A percentile compares a stretch with the other conserved stretches of the same genome.
phyloP scores from a whole-genome alignment of 2,113 vertebrate genomes.

The Nycticebus coucang region DNA sequence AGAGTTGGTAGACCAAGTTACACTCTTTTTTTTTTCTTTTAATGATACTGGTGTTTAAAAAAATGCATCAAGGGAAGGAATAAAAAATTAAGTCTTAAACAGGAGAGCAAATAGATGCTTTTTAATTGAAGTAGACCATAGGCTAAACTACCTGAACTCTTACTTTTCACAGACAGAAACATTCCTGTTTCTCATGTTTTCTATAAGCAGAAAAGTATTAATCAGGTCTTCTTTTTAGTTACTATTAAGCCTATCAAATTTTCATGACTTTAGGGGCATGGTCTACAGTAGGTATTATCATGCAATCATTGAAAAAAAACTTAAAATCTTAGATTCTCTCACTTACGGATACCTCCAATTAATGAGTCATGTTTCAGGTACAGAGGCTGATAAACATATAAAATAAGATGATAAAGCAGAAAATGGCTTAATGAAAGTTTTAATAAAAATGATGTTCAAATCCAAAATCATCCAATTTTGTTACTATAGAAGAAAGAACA shows the following conservation, averaged over 20 bases:
- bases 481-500: background rate
- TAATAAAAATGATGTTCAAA: background rate
- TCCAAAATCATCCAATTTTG: slow-evolving; percentile 3
- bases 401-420: background rate
- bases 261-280: background rate
- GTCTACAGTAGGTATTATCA: background rate
- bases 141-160: background rate
- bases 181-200: background rate
- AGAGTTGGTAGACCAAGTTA: background rate
- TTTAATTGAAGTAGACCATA: slow-evolving; percentile 38
- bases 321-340: slow-evolving; percentile 36
- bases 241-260: background rate
- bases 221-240: background rate
- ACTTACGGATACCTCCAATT: background rate
- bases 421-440: background rate
- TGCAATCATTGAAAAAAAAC: background rate
- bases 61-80: background rate
- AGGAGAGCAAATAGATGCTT: slow-evolving; percentile 1
- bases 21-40: background rate
- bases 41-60: background rate
- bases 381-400: background rate
- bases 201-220: slow-evolving; percentile 14
- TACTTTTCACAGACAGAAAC: background rate
- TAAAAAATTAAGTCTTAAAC: slow-evolving; percentile 40
- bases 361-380: background rate